Evolutionary conservation across 2,888 invertebrate genomes (phyloP).

Genomic region (Ochropleura plecta): DNA sequence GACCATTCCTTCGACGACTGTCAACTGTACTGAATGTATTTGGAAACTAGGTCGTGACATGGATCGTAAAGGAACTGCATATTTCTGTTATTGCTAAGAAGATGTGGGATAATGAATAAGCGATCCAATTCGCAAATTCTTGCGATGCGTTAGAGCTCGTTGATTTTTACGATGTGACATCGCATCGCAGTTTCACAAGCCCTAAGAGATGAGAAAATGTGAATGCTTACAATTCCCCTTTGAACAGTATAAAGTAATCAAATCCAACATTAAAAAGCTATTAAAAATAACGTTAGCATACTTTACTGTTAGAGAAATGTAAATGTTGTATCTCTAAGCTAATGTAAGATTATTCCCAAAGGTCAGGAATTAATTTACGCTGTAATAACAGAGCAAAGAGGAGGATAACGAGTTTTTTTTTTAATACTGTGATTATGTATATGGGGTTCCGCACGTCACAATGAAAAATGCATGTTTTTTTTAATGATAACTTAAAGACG

Average conservation of each 20-base stretch:
- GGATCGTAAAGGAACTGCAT: too few species aligned
- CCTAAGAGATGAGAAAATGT: not conserved
- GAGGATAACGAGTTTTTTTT: constrained; percentile 31
- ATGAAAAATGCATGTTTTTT: not conserved
- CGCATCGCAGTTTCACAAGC: too few species aligned
- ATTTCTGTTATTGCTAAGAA: too few species aligned
- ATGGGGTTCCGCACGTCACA: constrained; percentile 1
- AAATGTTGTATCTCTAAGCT: constrained; percentile 31
- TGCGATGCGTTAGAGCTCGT: too few species aligned
- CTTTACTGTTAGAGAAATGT: constrained; percentile 24
- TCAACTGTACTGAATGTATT: too few species aligned
- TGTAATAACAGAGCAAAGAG: constrained; percentile 35
- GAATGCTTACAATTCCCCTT: constrained; percentile 26
- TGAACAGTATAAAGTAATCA: constrained; percentile 28
- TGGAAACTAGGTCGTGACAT: too few species aligned
- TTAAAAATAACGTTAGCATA: constrained; percentile 20
- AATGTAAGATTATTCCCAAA: constrained; percentile 44
- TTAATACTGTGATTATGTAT: constrained; percentile 42
- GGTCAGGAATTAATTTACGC: constrained; percentile 48
- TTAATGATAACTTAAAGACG: not conserved
- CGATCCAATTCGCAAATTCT: too few species aligned
- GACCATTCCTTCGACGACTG: too few species aligned
- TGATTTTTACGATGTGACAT: too few species aligned
- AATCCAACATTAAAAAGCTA: constrained; percentile 30
- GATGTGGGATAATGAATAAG: too few species aligned